phyloP scores from a whole-genome alignment of 2,888 invertebrate genomes.

The Serrognathus titanus region DNA sequence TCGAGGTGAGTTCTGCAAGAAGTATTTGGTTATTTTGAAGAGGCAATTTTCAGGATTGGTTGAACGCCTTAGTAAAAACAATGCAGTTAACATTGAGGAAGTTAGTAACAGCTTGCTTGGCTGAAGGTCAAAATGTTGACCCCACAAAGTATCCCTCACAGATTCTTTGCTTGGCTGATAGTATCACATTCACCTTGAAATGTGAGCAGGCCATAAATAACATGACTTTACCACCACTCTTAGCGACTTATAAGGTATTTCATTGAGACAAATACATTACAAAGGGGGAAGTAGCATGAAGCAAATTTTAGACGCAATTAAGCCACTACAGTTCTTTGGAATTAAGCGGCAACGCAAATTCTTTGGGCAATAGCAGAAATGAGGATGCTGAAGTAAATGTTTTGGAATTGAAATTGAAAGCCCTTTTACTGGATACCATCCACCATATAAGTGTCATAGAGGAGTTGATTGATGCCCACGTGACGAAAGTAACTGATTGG shows the following conservation, averaged over 20 bases:
- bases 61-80: slow-evolving; percentile 74
- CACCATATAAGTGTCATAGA: slow-evolving; percentile 84
- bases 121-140: slow-evolving; percentile 54
- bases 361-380: slow-evolving; percentile 7
- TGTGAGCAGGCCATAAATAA: slow-evolving; percentile 76
- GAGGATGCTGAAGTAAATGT: slow-evolving; percentile 33
- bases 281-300: too few relatives aligned
- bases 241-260: slow-evolving; percentile 50
- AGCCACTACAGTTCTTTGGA: slow-evolving; percentile 52
- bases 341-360: slow-evolving; percentile 32
- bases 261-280: too few relatives aligned
- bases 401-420: slow-evolving; percentile 78
- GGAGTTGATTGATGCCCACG: slow-evolving; percentile 66
- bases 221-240: slow-evolving; percentile 57
- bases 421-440: slow-evolving; percentile 88
- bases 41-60: slow-evolving; percentile 60
- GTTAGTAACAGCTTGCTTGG: slow-evolving; percentile 59
- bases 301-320: slow-evolving; percentile 47
- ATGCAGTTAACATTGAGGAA: slow-evolving; percentile 76
- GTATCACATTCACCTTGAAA: slow-evolving; percentile 79
- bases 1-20: slow-evolving; percentile 60
- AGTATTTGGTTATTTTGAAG: not conserved
- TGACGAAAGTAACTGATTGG: slow-evolving; percentile 75
- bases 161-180: slow-evolving; percentile 81
- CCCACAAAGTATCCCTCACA: slow-evolving; percentile 68